These are phyloP conservation scores for Saimiri boliviensis DNA, from an alignment of 2,113 vertebrate species.

Conservation along the genomic window DNA sequence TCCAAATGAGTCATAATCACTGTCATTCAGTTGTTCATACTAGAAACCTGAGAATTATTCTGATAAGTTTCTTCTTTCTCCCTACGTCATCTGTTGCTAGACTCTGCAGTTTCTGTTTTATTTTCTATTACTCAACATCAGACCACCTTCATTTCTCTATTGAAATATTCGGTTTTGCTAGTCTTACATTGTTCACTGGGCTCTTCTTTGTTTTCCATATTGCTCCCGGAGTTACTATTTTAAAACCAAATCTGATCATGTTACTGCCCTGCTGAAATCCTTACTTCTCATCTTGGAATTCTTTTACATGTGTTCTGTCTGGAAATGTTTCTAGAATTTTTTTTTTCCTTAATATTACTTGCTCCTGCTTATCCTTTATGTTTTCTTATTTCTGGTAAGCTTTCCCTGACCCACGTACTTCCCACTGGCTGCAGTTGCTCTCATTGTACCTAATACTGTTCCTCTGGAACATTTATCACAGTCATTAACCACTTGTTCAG, in stretches of 20 bases:
- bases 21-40: neutral
- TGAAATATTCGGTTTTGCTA: neutral
- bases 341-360: neutral
- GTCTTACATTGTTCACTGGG: neutral
- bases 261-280: neutral
- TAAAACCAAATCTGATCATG: neutral
- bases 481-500: neutral
- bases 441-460: neutral
- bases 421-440: neutral
- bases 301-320: neutral
- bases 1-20: conserved; percentile 1
- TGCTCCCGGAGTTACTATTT: neutral
- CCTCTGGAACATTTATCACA: neutral
- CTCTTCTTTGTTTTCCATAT: neutral
- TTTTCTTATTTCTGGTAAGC: neutral
- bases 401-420: neutral
- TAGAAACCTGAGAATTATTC: neutral
- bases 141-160: neutral
- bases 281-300: conserved; percentile 4
- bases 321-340: conserved; percentile 2
- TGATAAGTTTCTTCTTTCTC: neutral
- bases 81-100: neutral
- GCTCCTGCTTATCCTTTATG: neutral
- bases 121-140: neutral
- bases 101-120: neutral